Conservation (phyloP, 1,140 invertebrate species). For the Rhyacophila brunnea region DNA sequence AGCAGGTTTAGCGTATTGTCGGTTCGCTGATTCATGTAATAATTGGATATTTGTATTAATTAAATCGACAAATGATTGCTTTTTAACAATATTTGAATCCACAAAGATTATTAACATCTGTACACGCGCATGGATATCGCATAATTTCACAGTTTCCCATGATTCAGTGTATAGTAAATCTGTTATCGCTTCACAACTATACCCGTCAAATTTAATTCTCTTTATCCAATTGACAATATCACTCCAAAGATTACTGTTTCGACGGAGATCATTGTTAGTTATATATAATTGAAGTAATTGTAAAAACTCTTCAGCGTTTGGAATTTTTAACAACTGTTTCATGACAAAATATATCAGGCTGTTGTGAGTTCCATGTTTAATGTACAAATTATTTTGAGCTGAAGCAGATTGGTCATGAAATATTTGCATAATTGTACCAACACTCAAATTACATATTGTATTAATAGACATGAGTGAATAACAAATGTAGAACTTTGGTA, state of each 20-base stretch:
- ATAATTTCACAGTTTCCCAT: too few species aligned
- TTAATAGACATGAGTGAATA: conserved; percentile 12
- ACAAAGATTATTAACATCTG: conserved; percentile 1
- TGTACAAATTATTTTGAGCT: conserved; percentile 18
- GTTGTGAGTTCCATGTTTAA: conserved; percentile 19
- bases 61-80: conserved; percentile 5
- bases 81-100: conserved; percentile 14
- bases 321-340: neutral
- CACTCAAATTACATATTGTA: conserved; percentile 5
- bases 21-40: conserved; percentile 21
- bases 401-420: conserved; percentile 14
- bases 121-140: too few species aligned
- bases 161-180: too few species aligned
- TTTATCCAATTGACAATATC: conserved; percentile 11
- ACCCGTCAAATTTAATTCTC: neutral
- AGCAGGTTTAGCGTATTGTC: conserved; percentile 18
- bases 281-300: conserved; percentile 3
- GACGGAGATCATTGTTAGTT: too few species aligned
- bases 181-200: too few species aligned
- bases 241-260: conserved; percentile 14
- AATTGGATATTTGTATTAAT: conserved; percentile 2
- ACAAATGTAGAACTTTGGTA: conserved; percentile 26
- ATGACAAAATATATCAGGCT: conserved; percentile 22
- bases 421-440: conserved; percentile 5
- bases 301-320: conserved; percentile 4